Conservation (phyloP, 2,888 invertebrate species). For the Hipparchia semele region DNA sequence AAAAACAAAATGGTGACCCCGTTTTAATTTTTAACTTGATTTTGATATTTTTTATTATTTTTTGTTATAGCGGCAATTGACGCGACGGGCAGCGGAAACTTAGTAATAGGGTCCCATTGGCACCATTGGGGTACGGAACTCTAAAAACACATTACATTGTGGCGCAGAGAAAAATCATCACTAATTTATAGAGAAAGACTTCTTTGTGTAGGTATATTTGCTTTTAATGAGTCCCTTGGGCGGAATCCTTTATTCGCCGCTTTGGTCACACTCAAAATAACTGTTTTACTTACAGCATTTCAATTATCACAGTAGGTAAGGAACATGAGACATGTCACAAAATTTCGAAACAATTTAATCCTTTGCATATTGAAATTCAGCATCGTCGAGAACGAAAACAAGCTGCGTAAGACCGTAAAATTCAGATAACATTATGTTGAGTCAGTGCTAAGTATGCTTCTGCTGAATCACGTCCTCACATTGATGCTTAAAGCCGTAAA, state of each 20-base stretch:
- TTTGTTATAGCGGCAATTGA: no score
- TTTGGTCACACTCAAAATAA: not conserved
- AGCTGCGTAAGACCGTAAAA: constrained; percentile 58
- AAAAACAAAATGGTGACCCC: no score
- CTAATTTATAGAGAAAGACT: no score
- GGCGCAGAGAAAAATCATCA: no score
- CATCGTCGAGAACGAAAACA: constrained; percentile 35
- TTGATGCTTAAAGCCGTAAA: constrained; percentile 46
- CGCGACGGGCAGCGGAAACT: no score
- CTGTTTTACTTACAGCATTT: not conserved
- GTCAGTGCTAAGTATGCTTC: constrained; percentile 59
- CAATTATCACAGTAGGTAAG: not conserved
- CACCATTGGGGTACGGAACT: no score
- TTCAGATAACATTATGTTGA: constrained; percentile 66
- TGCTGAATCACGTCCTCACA: constrained; percentile 67
- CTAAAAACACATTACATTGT: no score
- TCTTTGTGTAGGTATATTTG: no score
- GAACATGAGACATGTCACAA: not conserved
- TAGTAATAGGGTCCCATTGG: no score
- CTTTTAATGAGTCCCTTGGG: no score
- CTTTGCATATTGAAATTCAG: constrained; percentile 38
- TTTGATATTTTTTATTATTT: no score
- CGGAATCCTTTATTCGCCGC: not conserved
- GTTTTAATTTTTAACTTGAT: no score
- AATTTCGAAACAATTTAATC: constrained; percentile 7